These are phyloP conservation scores for Drosophila gaucha DNA, from an alignment of 2,888 invertebrate genomes.

Conservation along the genomic window DNA sequence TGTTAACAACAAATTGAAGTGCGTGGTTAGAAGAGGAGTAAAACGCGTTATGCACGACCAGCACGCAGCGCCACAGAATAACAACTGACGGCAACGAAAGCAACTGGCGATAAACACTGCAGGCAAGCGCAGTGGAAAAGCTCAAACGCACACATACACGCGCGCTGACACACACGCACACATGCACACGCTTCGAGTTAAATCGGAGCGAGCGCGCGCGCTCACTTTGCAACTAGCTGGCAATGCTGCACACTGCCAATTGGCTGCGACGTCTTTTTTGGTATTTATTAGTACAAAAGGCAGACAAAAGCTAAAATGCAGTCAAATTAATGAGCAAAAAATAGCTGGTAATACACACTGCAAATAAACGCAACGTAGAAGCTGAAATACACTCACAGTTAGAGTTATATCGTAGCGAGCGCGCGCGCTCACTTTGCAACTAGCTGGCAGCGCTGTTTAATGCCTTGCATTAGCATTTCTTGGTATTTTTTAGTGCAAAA, in stretches of 20 bases:
- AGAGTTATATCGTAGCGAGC: conserved; percentile 12
- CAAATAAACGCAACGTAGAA: conserved; percentile 59
- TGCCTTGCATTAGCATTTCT: too few species aligned
- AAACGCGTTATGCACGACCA: conserved; percentile 57
- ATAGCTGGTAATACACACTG: conserved; percentile 54
- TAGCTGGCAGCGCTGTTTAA: conserved; percentile 14
- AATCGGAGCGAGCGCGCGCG: conserved; percentile 29
- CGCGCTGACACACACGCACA: conserved; percentile 13
- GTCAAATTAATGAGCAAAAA: conserved; percentile 17
- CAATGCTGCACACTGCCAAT: neutral
- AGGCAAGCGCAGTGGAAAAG: conserved; percentile 61
- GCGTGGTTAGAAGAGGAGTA: conserved; percentile 18
- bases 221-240: conserved; percentile 10
- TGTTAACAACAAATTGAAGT: conserved; percentile 29
- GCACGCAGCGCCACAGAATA: conserved; percentile 63
- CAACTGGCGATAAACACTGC: conserved; percentile 56
- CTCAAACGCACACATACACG: conserved; percentile 11
- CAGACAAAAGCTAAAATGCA: neutral
- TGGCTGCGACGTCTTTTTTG: too few species aligned
- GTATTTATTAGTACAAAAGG: conserved; percentile 18
- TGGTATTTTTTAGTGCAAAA: conserved; percentile 19
- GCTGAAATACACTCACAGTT: conserved; percentile 18
- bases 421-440: conserved; percentile 24
- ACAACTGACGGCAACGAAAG: conserved; percentile 55
- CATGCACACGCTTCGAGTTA: conserved; percentile 1